Evolutionary conservation across 2,113 vertebrate genomes (phyloP).

Genomic region (Hydrochoerus hydrochaeris): DNA sequence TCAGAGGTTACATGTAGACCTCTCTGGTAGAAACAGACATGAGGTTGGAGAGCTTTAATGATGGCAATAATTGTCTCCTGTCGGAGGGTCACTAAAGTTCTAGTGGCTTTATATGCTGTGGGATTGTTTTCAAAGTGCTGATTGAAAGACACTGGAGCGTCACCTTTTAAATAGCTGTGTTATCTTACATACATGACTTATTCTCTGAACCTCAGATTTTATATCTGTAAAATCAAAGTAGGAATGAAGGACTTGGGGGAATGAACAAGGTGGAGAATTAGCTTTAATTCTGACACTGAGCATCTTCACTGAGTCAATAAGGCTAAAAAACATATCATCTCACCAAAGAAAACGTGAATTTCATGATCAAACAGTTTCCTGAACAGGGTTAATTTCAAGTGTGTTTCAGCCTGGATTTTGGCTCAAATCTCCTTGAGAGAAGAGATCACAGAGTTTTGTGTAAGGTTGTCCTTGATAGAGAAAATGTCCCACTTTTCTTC

Average conservation of each 20-base stretch:
- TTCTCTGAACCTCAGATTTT: background rate
- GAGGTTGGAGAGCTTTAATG: fast-evolving
- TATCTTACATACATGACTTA: background rate
- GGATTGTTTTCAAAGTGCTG: background rate
- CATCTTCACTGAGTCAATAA: background rate
- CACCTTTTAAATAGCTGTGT: background rate
- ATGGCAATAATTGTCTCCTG: background rate
- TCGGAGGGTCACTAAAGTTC: background rate
- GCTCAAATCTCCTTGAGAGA: background rate
- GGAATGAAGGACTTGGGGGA: background rate
- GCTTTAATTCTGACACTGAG: background rate
- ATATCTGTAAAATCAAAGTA: background rate
- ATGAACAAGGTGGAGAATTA: background rate
- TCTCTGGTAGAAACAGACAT: fast-evolving
- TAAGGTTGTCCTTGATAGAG: background rate
- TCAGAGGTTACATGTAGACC: fast-evolving
- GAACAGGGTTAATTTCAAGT: background rate
- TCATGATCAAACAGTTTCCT: background rate
- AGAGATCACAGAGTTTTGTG: background rate
- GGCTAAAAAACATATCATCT: background rate
- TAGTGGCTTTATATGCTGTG: background rate
- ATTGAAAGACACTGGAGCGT: background rate
- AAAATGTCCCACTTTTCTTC: background rate
- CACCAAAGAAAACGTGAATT: background rate
- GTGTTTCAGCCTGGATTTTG: background rate